Conservation (phyloP, 2,888 invertebrate genomes). For the Noctuana brunneofusca region DNA sequence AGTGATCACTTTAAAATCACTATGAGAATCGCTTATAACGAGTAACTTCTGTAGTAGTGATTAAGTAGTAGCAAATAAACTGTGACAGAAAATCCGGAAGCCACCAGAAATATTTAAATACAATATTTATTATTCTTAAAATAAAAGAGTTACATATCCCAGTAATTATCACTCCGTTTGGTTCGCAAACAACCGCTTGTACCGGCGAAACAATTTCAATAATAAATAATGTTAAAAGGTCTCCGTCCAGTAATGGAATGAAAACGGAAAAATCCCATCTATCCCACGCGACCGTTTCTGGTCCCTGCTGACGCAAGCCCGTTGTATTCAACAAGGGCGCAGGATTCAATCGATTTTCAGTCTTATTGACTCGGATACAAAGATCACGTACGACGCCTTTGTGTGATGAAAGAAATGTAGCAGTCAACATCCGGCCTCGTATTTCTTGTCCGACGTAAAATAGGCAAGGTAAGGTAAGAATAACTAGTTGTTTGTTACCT, state of each 20-base stretch:
- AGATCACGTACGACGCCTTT: conserved; percentile 19
- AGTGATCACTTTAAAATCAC: no score
- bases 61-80: no score
- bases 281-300: conserved; percentile 46
- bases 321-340: conserved; percentile 3
- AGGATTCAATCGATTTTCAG: conserved; percentile 18
- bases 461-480: conserved; percentile 27
- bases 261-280: conserved; percentile 44
- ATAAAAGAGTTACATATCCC: neutral
- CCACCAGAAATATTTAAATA: no score
- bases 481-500: conserved; percentile 33
- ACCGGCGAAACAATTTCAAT: conserved; percentile 33
- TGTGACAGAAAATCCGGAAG: no score
- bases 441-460: conserved; percentile 27
- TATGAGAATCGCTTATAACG: no score
- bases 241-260: conserved; percentile 36
- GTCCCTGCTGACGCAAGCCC: conserved; percentile 24
- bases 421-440: conserved; percentile 28
- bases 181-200: conserved; percentile 11
- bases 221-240: conserved; percentile 38
- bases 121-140: no score
- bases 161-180: neutral
- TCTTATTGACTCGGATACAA: conserved; percentile 18
- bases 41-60: no score
- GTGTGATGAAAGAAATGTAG: conserved; percentile 8